These are phyloP conservation scores for Pachypeltis micranthus DNA, from an alignment of 1,140 invertebrate species.

Conservation along the genomic window DNA sequence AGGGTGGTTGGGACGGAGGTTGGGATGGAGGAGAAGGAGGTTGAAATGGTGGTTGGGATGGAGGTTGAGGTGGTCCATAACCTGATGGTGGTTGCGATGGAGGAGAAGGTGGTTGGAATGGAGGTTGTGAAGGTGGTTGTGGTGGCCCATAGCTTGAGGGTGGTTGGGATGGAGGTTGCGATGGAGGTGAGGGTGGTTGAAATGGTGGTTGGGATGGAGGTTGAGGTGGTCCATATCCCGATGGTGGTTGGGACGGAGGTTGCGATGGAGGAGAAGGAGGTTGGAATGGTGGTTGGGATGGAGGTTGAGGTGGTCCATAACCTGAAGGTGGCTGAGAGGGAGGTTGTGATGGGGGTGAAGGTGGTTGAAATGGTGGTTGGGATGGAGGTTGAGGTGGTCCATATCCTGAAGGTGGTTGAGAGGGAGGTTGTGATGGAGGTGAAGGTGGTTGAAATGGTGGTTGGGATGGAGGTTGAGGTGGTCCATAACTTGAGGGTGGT, in stretches of 20 bases:
- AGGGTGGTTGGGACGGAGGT: conserved; percentile 14
- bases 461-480: background rate
- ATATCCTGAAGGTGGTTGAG: conserved; percentile 19
- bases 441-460: too few species aligned
- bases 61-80: background rate
- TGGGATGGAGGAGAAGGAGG: background rate
- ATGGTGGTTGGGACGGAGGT: conserved; percentile 10
- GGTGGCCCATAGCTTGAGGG: conserved; percentile 22
- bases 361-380: conserved; percentile 8
- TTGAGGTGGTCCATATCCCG: background rate
- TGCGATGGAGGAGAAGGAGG: conserved; percentile 12
- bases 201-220: background rate
- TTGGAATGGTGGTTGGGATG: conserved; percentile 1
- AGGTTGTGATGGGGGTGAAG: conserved; percentile 4
- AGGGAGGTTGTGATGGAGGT: too few species aligned
- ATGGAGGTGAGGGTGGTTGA: background rate
- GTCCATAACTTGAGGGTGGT: background rate
- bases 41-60: background rate
- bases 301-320: conserved; percentile 21
- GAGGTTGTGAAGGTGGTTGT: conserved; percentile 7
- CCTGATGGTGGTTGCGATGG: conserved; percentile 9
- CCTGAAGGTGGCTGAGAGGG: conserved; percentile 19
- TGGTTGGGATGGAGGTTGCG: conserved; percentile 6
- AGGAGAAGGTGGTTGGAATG: background rate
- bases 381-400: conserved; percentile 10